These are phyloP conservation scores for Dusona sp. DNA, from an alignment of 2,888 invertebrate species.

Conservation along the genomic window DNA sequence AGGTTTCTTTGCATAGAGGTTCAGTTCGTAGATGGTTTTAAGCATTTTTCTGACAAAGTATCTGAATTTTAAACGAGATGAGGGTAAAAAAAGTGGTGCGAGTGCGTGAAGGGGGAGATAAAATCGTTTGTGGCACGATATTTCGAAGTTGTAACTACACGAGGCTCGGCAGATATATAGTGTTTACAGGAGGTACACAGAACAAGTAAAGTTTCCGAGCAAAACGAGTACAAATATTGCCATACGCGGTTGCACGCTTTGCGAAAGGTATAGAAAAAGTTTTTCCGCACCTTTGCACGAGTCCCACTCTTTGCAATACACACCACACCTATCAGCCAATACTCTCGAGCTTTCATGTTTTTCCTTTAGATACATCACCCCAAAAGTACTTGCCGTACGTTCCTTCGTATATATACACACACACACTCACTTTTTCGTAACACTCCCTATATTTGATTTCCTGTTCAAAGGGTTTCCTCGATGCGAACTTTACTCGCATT, in stretches of 20 bases:
- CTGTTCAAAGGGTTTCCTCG: background rate
- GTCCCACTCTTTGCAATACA: background rate
- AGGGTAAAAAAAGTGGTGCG: background rate
- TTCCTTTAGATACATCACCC: background rate
- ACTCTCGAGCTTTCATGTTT: conserved; percentile 6
- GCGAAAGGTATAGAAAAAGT: conserved; percentile 26
- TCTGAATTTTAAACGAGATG: background rate
- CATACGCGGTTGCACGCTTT: conserved; percentile 1
- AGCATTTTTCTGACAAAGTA: background rate
- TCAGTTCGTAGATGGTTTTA: background rate
- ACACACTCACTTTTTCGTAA: background rate
- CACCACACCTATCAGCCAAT: conserved; percentile 11
- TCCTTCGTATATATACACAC: background rate
- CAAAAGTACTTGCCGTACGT: background rate
- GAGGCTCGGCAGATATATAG: background rate
- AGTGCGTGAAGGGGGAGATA: background rate
- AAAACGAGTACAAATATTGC: conserved; percentile 45
- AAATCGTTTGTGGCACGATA: conserved; percentile 17
- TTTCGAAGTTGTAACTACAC: conserved; percentile 8
- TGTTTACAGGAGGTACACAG: background rate
- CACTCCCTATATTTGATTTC: conserved; percentile 24
- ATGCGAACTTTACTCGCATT: conserved; percentile 4
- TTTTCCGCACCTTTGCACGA: conserved; percentile 26
- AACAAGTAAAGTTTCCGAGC: conserved; percentile 39
- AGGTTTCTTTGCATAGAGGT: background rate